Percentiles rank a stretch among this genome's conserved stretches.
Conservation (phyloP, 2,888 invertebrate species). For the Cantharis flavilabris region DNA sequence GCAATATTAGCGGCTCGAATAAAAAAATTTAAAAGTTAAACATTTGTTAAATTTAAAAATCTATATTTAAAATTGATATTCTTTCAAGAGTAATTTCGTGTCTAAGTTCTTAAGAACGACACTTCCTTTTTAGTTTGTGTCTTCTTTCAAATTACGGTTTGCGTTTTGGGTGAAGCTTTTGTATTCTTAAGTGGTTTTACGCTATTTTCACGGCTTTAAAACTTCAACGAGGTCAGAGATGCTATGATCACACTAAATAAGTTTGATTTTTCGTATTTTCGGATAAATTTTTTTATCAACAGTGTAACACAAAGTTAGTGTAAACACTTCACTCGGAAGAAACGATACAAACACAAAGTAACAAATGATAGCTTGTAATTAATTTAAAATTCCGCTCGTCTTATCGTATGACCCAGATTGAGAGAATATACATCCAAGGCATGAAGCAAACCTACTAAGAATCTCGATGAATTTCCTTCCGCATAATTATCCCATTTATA, state of each 20-base stretch:
- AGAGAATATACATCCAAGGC: constrained; percentile 6
- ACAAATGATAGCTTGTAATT: constrained; percentile 1
- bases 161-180: constrained; percentile 3
- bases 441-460: constrained; percentile 16
- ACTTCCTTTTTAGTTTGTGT: constrained; percentile 5
- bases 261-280: neutral
- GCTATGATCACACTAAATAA: constrained; percentile 10
- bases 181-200: constrained; percentile 15
- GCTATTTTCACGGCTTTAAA: constrained; percentile 6
- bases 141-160: constrained; percentile 5
- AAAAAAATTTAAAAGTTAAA: neutral
- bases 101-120: neutral
- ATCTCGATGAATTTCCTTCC: constrained; percentile 22
- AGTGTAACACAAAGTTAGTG: neutral
- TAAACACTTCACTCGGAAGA: neutral
- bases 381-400: constrained; percentile 17
- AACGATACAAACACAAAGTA: neutral
- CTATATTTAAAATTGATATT: neutral
- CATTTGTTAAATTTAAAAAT: neutral
- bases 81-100: neutral
- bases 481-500: constrained; percentile 27
- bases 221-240: constrained; percentile 7
- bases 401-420: constrained; percentile 20
- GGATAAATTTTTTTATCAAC: neutral
- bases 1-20: neutral